Conservation (phyloP, 2,888 invertebrate species). For the Bombylius major region DNA sequence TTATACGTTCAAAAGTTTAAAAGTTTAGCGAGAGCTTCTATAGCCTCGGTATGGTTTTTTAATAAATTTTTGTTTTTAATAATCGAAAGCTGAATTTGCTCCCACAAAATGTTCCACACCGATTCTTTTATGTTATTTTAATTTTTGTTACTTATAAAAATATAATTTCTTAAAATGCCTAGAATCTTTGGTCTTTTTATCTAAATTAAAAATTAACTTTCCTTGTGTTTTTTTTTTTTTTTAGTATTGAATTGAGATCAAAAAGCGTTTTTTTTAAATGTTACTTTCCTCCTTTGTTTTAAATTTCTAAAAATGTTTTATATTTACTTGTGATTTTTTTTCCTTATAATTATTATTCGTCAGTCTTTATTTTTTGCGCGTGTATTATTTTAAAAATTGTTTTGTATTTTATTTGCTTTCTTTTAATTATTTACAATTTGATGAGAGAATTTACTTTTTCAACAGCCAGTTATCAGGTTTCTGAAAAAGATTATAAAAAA, state of each 20-base stretch:
- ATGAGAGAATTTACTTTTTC: neutral
- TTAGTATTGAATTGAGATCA: conserved; percentile 6
- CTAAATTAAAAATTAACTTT: neutral
- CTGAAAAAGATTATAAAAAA: conserved; percentile 4
- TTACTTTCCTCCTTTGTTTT: too few relatives aligned
- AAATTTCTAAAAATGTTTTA: neutral
- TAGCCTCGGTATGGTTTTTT: neutral
- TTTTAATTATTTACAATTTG: conserved; percentile 4
- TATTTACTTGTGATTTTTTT: neutral
- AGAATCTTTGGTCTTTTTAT: conserved; percentile 3
- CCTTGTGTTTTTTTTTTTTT: neutral
- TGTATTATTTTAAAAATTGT: conserved; percentile 4
- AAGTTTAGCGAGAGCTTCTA: neutral
- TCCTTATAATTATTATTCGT: neutral
- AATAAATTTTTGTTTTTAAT: neutral
- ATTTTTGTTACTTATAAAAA: neutral
- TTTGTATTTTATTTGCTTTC: neutral
- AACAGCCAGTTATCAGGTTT: conserved; percentile 13
- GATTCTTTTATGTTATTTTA: conserved; percentile 1
- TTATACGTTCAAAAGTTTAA: conserved; percentile 27
- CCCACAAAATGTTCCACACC: conserved; percentile 7
- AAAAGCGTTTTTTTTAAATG: conserved; percentile 1
- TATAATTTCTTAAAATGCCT: neutral
- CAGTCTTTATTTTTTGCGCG: conserved; percentile 4
- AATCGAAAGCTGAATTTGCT: conserved; percentile 1